phyloP scores from a whole-genome alignment of 92 coral and sea anemone species.

The Umimayanthus kanabou region DNA sequence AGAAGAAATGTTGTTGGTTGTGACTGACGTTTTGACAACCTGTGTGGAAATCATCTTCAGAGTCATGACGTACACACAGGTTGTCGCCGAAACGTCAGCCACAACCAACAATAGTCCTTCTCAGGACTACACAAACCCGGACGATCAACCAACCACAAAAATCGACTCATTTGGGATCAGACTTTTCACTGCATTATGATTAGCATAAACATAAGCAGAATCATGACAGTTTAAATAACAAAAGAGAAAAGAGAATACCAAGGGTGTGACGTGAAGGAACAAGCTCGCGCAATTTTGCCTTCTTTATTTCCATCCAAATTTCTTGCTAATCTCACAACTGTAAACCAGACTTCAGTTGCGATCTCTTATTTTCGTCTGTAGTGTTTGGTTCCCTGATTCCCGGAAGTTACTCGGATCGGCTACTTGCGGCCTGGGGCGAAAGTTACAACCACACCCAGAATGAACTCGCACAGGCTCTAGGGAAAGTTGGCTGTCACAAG shows the following conservation, averaged over 20 bases:
- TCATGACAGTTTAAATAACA: background rate
- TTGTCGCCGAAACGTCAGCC: no score
- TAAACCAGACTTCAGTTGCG: background rate
- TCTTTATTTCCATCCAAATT: background rate
- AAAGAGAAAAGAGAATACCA: background rate
- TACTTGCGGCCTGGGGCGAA: constrained; percentile 32
- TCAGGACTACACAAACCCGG: no score
- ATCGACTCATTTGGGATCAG: no score
- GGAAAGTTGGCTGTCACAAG: background rate
- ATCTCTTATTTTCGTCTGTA: background rate
- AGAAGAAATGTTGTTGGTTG: no score
- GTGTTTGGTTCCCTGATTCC: constrained; percentile 25
- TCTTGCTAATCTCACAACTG: background rate
- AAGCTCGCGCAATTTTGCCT: background rate
- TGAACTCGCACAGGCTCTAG: constrained; percentile 24
- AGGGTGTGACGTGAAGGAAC: background rate
- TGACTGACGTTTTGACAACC: no score
- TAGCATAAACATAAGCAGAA: no score
- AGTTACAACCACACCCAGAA: constrained; percentile 16
- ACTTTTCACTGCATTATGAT: no score
- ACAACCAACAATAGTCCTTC: no score
- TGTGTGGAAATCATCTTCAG: no score
- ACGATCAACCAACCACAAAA: no score
- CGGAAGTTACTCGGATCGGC: constrained; percentile 24
- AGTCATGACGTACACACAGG: no score